A percentile compares a stretch with the other conserved stretches of the same genome.
Conservation (phyloP, 1,140 invertebrate species). For the Bombus affinis region DNA sequence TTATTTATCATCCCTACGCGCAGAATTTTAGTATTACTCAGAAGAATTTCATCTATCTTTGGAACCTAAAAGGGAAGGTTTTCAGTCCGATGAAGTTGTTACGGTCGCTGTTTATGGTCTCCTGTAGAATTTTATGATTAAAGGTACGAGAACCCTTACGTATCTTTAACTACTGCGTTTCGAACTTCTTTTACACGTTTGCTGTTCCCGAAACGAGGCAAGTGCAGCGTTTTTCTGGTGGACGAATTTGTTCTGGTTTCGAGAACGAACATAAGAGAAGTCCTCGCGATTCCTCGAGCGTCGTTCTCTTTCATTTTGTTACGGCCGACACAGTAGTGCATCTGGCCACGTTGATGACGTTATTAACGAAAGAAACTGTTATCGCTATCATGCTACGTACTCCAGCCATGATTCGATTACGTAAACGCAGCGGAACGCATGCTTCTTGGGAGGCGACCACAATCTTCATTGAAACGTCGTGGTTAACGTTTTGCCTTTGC, state of each 20-base stretch:
- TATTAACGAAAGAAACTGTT: slow-evolving; percentile 49
- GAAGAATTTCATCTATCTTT: neutral
- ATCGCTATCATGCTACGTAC: slow-evolving; percentile 23
- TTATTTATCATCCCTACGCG: neutral
- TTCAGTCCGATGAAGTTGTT: slow-evolving; percentile 9
- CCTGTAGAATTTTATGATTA: slow-evolving; percentile 49
- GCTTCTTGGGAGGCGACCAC: slow-evolving; percentile 14
- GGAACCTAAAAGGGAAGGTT: neutral
- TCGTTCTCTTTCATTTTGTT: slow-evolving; percentile 49
- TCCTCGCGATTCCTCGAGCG: slow-evolving; percentile 30
- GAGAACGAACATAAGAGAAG: slow-evolving; percentile 29
- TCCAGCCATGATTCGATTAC: slow-evolving; percentile 30
- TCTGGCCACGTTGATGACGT: slow-evolving; percentile 43
- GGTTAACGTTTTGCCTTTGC: neutral
- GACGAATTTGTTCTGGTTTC: too few relatives aligned
- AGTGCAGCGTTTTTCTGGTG: neutral
- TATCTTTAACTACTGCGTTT: slow-evolving; percentile 13
- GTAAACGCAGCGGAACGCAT: slow-evolving; percentile 28
- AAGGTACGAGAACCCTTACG: slow-evolving; percentile 10
- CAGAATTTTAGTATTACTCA: neutral
- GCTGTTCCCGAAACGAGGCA: neutral
- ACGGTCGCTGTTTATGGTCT: slow-evolving; percentile 14
- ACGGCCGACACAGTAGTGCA: slow-evolving; percentile 23
- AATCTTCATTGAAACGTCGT: neutral
- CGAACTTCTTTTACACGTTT: slow-evolving; percentile 33